Evolutionary conservation across 2,888 invertebrate species (phyloP).

Genomic region (Gisinianus flammeolus): DNA sequence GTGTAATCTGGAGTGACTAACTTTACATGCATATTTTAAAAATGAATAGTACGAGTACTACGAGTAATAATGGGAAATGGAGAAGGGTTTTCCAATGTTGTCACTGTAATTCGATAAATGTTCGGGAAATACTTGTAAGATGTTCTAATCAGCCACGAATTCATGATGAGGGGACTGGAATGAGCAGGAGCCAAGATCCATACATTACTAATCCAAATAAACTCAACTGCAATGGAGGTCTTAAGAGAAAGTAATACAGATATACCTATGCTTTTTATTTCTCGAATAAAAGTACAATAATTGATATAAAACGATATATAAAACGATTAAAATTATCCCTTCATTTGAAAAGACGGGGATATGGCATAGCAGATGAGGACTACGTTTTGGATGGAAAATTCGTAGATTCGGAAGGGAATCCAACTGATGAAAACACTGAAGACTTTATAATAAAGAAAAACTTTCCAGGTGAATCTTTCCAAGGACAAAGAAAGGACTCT

Average conservation of each 20-base stretch:
- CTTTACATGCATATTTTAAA: too few relatives aligned
- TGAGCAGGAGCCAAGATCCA: too few relatives aligned
- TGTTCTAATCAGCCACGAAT: background rate
- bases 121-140: background rate
- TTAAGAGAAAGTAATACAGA: background rate
- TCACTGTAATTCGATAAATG: constrained; percentile 9
- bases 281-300: background rate
- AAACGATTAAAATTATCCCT: background rate
- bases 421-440: background rate
- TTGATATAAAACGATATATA: background rate
- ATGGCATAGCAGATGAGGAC: background rate
- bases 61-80: too few relatives aligned
- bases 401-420: background rate
- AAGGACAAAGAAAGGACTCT: too few relatives aligned
- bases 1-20: too few relatives aligned
- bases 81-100: background rate
- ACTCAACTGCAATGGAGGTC: background rate
- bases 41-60: too few relatives aligned
- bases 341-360: background rate
- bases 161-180: background rate
- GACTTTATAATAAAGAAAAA: background rate
- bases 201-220: too few relatives aligned
- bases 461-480: too few relatives aligned
- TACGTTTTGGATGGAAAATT: constrained; percentile 3
- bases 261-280: background rate